phyloP scores from a whole-genome alignment of 2,113 vertebrate genomes.

The Protobothrops flavoviridis region DNA sequence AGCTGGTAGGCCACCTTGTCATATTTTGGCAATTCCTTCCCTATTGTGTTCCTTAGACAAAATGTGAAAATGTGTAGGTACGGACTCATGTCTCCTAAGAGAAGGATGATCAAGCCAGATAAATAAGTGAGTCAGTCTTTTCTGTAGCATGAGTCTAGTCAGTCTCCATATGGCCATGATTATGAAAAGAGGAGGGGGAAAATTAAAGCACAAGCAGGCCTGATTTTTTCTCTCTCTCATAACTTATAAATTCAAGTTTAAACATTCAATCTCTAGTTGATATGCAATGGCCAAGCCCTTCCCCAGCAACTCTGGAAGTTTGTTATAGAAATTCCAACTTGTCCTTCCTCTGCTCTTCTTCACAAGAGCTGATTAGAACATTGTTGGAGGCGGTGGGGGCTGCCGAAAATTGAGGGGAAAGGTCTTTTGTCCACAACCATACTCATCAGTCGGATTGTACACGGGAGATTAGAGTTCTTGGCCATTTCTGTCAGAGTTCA shows the following conservation, averaged over 20 bases:
- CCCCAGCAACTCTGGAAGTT: not conserved
- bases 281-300: not conserved
- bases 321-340: not conserved
- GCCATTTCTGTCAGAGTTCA: slow-evolving; percentile 14
- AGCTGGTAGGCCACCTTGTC: not conserved
- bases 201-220: not conserved
- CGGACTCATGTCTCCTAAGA: not conserved
- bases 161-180: not conserved
- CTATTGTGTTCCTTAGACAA: not conserved
- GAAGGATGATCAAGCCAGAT: not conserved
- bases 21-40: not conserved
- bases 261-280: not conserved
- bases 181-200: not conserved
- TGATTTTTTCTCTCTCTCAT: not conserved
- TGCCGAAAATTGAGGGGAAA: slow-evolving; percentile 23
- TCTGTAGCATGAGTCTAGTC: not conserved
- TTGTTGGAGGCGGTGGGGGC: not conserved
- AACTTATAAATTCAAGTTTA: not conserved
- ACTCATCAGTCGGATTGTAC: slow-evolving; percentile 9
- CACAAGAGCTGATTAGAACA: not conserved
- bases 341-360: not conserved
- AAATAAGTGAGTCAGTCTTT: not conserved
- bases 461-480: slow-evolving; percentile 12
- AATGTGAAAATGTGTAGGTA: not conserved
- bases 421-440: not conserved